phyloP scores from a whole-genome alignment of 2,113 vertebrate species.

The Dasyurus viverrinus region DNA sequence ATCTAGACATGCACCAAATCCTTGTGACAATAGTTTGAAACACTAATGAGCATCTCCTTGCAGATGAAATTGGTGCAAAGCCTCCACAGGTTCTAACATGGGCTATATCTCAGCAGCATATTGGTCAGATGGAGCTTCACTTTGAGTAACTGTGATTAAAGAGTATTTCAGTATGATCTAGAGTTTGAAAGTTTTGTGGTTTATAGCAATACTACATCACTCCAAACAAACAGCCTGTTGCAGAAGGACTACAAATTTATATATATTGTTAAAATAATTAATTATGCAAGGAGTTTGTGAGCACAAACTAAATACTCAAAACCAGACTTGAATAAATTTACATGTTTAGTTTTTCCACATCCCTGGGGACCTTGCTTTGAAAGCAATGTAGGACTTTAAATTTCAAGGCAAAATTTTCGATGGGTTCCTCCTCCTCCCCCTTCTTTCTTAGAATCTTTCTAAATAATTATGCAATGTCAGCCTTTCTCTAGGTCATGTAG shows the following conservation, averaged over 20 bases:
- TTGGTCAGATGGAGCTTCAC: conserved; percentile 24
- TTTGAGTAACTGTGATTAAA: conserved; percentile 43
- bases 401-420: conserved; percentile 27
- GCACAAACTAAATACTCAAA: conserved; percentile 61
- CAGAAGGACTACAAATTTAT: conserved; percentile 60
- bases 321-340: conserved; percentile 41
- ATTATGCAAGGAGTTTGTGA: conserved; percentile 34
- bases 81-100: neutral
- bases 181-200: conserved; percentile 51
- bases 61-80: neutral
- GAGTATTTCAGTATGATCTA: conserved; percentile 30
- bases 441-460: conserved; percentile 42
- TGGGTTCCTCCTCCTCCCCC: neutral
- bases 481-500: neutral
- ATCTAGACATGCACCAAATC: neutral
- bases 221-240: conserved; percentile 53
- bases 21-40: neutral
- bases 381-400: neutral
- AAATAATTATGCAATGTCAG: neutral
- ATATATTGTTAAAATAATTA: conserved; percentile 66
- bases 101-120: conserved; percentile 13
- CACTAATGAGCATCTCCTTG: neutral
- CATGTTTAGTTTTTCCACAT: conserved; percentile 20
- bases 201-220: conserved; percentile 67
- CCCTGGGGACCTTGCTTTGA: neutral